Conservation (phyloP, 2,797 vertebrate genomes). For the Apodemus agrarius region DNA sequence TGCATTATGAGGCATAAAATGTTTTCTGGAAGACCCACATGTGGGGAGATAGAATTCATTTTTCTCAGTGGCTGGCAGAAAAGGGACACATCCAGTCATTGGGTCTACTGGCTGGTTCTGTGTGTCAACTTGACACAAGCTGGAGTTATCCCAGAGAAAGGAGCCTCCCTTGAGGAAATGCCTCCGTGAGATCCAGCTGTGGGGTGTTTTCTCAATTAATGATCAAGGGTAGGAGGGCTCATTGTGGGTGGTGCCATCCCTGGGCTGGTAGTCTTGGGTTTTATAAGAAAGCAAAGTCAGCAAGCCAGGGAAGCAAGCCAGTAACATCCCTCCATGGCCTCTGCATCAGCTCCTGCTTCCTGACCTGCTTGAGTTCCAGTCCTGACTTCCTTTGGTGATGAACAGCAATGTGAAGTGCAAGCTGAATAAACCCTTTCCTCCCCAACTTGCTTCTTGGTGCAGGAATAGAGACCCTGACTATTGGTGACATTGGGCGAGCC, state of each 20-base stretch:
- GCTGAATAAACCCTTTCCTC: background rate
- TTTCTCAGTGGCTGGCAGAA: no score
- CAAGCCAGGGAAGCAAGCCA: background rate
- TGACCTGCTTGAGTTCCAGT: background rate
- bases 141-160: background rate
- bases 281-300: background rate
- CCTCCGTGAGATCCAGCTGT: background rate
- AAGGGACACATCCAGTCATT: background rate
- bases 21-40: background rate
- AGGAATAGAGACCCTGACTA: background rate
- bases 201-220: background rate
- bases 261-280: background rate
- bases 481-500: no score
- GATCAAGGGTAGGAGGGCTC: background rate
- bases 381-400: background rate
- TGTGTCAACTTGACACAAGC: background rate
- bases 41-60: no score
- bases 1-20: constrained; percentile 3
- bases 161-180: background rate
- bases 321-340: background rate
- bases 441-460: background rate
- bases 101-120: background rate
- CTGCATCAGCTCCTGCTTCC: background rate
- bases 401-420: background rate
- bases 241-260: background rate